phyloP scores from a whole-genome alignment of 1,140 invertebrate genomes.

The Laupala kohalensis region DNA sequence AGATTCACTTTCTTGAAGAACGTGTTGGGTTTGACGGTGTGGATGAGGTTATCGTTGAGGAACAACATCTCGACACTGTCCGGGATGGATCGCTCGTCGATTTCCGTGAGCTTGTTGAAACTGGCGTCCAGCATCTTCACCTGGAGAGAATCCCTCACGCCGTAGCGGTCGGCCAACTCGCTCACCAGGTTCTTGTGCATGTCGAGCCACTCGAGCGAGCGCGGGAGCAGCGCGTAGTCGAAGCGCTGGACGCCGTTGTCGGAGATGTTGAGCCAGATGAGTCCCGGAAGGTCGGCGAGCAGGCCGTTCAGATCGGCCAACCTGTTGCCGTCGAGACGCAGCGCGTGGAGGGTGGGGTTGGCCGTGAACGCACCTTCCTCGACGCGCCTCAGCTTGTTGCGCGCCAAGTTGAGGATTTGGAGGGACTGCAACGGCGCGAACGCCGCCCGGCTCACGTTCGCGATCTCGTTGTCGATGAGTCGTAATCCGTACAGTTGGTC shows the following conservation, averaged over 20 bases:
- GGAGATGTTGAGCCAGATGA: conserved; percentile 58
- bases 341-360: conserved; percentile 46
- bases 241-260: conserved; percentile 51
- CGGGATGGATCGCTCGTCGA: conserved; percentile 53
- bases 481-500: conserved; percentile 43
- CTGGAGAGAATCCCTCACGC: conserved; percentile 39
- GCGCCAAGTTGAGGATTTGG: conserved; percentile 52
- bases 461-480: conserved; percentile 51
- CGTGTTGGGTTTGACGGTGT: conserved; percentile 51
- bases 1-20: conserved; percentile 56
- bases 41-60: conserved; percentile 62
- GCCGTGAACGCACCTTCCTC: conserved; percentile 47
- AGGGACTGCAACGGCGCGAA: conserved; percentile 49
- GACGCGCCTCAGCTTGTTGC: conserved; percentile 50
- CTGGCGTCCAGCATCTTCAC: conserved; percentile 64
- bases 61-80: conserved; percentile 58
- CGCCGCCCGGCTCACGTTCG: conserved; percentile 46
- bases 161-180: conserved; percentile 56
- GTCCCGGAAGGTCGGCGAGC: conserved; percentile 45
- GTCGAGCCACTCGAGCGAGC: conserved; percentile 54
- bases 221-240: conserved; percentile 50
- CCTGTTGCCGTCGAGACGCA: conserved; percentile 52
- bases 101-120: conserved; percentile 52
- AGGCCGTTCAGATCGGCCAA: conserved; percentile 50
- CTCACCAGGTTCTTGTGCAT: conserved; percentile 51